Percentiles rank a stretch among this genome's conserved stretches.
Conservation (phyloP, 1,140 invertebrate genomes). For the Thrips palmi region DNA sequence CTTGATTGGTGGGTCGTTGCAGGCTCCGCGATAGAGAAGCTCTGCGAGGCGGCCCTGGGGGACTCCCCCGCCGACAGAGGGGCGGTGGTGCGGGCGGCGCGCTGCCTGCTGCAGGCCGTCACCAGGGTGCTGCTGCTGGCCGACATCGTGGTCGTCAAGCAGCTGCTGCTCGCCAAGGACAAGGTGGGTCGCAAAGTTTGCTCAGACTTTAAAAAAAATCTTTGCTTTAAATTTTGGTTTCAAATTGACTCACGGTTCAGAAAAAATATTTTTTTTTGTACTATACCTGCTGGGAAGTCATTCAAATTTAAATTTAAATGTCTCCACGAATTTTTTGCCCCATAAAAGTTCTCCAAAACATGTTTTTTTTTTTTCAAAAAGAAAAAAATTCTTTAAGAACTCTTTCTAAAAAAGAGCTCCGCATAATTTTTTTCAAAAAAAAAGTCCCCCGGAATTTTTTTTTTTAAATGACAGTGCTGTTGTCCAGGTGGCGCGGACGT, state of each 20-base stretch:
- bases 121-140: conserved; percentile 92
- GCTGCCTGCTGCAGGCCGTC: conserved; percentile 83
- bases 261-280: conserved; percentile 1
- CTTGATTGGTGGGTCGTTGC: conserved; percentile 14
- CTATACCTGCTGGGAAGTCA: neutral
- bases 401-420: neutral
- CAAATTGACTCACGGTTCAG: neutral
- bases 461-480: conserved; percentile 1
- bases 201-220: conserved; percentile 3
- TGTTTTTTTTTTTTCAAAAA: conserved; percentile 1
- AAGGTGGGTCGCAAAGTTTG: conserved; percentile 42
- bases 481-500: conserved; percentile 50
- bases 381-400: conserved; percentile 1
- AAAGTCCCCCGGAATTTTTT: neutral
- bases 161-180: conserved; percentile 87
- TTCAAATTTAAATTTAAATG: conserved; percentile 4
- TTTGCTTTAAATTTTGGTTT: conserved; percentile 2
- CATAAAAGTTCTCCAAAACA: neutral
- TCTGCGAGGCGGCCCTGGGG: conserved; percentile 57
- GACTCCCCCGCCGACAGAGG: conserved; percentile 48
- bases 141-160: conserved; percentile 96
- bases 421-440: neutral
- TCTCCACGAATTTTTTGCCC: neutral
- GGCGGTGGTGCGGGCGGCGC: conserved; percentile 74
- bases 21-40: conserved; percentile 76